These are phyloP conservation scores for Ctenochaetus hawaiiensis DNA, from an alignment of 2,797 vertebrate species.

Conservation along the genomic window DNA sequence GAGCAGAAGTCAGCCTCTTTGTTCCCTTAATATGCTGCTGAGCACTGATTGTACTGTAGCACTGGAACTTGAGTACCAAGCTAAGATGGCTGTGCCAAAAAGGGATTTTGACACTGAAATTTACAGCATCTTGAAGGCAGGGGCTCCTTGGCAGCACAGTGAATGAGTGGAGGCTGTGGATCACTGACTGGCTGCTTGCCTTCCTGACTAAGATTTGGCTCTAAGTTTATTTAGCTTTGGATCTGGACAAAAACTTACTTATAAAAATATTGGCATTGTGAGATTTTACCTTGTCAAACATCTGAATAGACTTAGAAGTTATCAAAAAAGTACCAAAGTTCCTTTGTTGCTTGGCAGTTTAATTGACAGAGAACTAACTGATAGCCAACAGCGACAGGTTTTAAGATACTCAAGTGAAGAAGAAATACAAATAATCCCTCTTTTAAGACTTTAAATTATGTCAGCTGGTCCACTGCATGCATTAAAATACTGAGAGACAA, in stretches of 20 bases:
- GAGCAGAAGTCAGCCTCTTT: neutral
- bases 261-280: conserved; percentile 52
- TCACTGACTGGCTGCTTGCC: conserved; percentile 42
- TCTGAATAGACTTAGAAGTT: conserved; percentile 39
- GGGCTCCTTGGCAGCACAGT: conserved; percentile 40
- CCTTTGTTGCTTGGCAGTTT: neutral
- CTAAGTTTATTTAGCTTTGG: conserved; percentile 63
- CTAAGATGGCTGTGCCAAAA: conserved; percentile 30
- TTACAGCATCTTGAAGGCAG: conserved; percentile 38
- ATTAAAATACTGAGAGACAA: neutral
- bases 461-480: neutral
- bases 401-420: neutral
- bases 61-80: conserved; percentile 43
- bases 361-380: neutral
- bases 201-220: conserved; percentile 47
- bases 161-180: conserved; percentile 39
- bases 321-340: neutral
- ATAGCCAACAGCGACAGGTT: neutral
- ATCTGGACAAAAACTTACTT: conserved; percentile 46
- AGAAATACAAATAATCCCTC: neutral
- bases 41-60: conserved; percentile 14
- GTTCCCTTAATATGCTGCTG: conserved; percentile 23
- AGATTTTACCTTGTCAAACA: conserved; percentile 50
- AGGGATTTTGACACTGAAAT: conserved; percentile 45
- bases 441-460: neutral